Percentiles rank a stretch among this genome's conserved stretches.
phyloP scores from a whole-genome alignment of 2,888 invertebrate species.

The Serrognathus titanus region DNA sequence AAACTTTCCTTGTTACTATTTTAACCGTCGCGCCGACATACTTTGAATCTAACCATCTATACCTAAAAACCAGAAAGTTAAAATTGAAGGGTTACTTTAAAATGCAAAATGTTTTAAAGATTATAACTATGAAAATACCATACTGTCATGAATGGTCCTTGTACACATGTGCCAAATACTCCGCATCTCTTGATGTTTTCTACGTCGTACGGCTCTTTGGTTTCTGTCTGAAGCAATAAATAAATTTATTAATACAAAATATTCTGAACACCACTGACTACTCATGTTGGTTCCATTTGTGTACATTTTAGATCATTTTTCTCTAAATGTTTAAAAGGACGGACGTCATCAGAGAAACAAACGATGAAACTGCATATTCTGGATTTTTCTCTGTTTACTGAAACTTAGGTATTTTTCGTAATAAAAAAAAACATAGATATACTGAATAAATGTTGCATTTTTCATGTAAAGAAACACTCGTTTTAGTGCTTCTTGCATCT shows the following conservation, averaged over 20 bases:
- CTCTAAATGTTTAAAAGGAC: too few species aligned
- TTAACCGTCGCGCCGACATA: conserved; percentile 63
- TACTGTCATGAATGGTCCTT: conserved; percentile 59
- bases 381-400: too few species aligned
- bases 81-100: not conserved
- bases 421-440: too few species aligned
- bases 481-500: too few species aligned
- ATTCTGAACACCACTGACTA: not conserved
- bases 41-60: conserved; percentile 70
- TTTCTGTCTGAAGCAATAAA: conserved; percentile 34
- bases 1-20: conserved; percentile 65
- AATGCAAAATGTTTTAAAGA: conserved; percentile 12
- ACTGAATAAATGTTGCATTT: too few species aligned
- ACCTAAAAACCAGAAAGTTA: conserved; percentile 55
- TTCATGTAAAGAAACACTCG: too few species aligned
- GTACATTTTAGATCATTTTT: too few species aligned
- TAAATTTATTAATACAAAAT: conserved; percentile 4
- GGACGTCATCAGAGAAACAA: too few species aligned
- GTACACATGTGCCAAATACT: conserved; percentile 58
- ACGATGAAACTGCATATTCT: too few species aligned
- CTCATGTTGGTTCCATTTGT: not conserved
- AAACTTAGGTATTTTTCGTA: too few species aligned
- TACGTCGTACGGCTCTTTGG: conserved; percentile 50
- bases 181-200: conserved; percentile 57
- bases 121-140: conserved; percentile 51